Evolutionary conservation across 2,888 invertebrate genomes (phyloP), one percentile per base, ranked within the genome.

Genomic region (Apamea epomidion): DNA sequence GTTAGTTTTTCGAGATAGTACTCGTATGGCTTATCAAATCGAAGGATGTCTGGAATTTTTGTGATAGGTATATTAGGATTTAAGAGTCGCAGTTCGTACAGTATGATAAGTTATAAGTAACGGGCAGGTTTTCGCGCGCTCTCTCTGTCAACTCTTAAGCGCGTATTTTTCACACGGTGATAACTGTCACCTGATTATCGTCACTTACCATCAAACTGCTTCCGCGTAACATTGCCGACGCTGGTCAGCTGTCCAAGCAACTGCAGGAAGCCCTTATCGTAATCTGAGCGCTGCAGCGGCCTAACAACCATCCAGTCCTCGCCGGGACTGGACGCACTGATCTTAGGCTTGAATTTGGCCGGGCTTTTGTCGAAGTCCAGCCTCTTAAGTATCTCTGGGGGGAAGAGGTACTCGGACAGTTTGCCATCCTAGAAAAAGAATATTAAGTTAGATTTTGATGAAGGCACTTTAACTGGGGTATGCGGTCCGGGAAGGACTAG

Each of bases 161-260:
- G 7, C 2, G 4, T 42, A 42, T 14, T 21, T 73, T 67, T 29
- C 42, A 1, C 14, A 14, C 8, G 5, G 29, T 45, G 29, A 45
- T 45, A 45, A 70, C 29, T 69, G 21, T 25, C 68, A 25, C 48
- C n/a, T 25, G 29, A 45, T 67, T 14, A 21, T 45, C 32, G 18
- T 29, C 16, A 69, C 74, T 97, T 97, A 99, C 99, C 98, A 96
- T 98, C 97, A 97, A 99, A 99, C 91, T 98, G 98, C 89, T 98
- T 98, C 90, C 98, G 97, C 51, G 98, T 97, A 42, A 99, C 97
- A 94, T 98, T 98, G 82, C 99, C 99, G 32, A 99, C 99, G 83
- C 97, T 97, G 4, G 99, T 99, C 64, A 99, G 97, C 93, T 99
- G 99, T 7, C 98, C 97, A 18, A 99, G 96, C 74, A 99, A 95